Evolutionary conservation across 2,888 invertebrate genomes (phyloP).

Genomic region (Thymelicus sylvestris): DNA sequence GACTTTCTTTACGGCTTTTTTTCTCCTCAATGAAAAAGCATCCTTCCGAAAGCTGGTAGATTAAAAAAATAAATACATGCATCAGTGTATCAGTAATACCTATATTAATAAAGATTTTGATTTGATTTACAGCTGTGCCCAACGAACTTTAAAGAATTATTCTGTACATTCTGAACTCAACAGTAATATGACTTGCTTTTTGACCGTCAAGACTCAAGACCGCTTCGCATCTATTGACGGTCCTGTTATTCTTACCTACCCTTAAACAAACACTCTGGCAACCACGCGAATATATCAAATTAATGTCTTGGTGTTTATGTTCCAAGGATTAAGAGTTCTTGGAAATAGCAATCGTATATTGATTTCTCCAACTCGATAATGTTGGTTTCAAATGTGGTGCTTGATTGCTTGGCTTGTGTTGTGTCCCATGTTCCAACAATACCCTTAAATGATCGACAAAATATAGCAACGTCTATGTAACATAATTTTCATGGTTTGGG

Average conservation of each 20-base stretch:
- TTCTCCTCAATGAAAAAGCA: too few relatives aligned
- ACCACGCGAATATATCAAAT: slow-evolving; percentile 65
- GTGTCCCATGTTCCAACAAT: too few relatives aligned
- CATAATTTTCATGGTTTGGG: too few relatives aligned
- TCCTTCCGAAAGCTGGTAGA: too few relatives aligned
- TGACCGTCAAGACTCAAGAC: slow-evolving; percentile 52
- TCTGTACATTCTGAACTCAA: slow-evolving; percentile 56
- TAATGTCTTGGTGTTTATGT: slow-evolving; percentile 46
- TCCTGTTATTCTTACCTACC: slow-evolving; percentile 55
- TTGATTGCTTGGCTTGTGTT: too few relatives aligned
- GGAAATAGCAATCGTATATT: background rate
- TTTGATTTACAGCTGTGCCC: too few relatives aligned
- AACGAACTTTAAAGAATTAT: background rate
- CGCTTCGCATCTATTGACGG: slow-evolving; percentile 63
- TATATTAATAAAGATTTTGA: too few relatives aligned
- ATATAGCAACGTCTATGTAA: too few relatives aligned
- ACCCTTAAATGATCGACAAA: too few relatives aligned
- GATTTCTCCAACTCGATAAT: background rate
- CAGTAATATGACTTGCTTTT: slow-evolving; percentile 78
- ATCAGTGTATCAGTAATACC: too few relatives aligned
- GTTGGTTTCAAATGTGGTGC: background rate
- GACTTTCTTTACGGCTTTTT: too few relatives aligned
- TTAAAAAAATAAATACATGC: too few relatives aligned
- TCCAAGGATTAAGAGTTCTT: slow-evolving; percentile 32
- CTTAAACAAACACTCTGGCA: slow-evolving; percentile 69